Evolutionary conservation across 2,113 vertebrate genomes (phyloP), one percentile per base, ranked within the genome.

Genomic region (Seriola quinqueradiata): DNA sequence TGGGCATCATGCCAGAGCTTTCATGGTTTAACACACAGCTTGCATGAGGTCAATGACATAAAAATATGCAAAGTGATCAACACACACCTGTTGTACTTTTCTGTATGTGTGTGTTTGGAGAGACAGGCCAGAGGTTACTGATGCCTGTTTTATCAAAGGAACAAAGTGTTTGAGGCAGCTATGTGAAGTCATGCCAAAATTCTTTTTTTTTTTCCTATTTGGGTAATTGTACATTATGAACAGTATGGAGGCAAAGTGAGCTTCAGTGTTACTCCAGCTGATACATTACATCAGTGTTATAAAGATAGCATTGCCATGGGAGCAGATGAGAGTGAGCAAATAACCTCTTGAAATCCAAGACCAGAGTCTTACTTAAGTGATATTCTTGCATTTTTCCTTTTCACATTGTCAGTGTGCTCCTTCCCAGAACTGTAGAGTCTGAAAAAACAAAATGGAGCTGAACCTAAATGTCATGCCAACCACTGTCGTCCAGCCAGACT

Each of bases 111-210:
- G 19, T 40, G 55, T 65, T 8, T 4, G 28, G 13, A 32, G 44
- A 63, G 38, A 44, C 28, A 44, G 36, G 52, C 25, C 61, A 72
- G 80, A 77, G 25, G 63, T 63, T 13, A 32, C 58, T 70, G 25
- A 68, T 36, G 3, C 28, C 54, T 9, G 44, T 60, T 77, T 64
- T 0, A 0, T 69, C n/a, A 55, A 21, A 80, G 25, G 32, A 68
- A 48, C 28, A 74, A 42, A 50, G 38, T 63, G 57, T 78, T 77
- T 12, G 73, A 57, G 85, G 91, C 90, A 90, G 91, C 91, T 90
- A 84, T 70, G 42, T 80, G 8, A 88, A 85, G 74, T 83, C 17
- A 89, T 85, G 91, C 91, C 90, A 92, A 90, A 85, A 74, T 52
- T 10, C 1, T 75, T 44, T 64, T 60, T 23, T 60, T 57, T 70